Evolutionary conservation across 2,888 invertebrate genomes (phyloP), one percentile per base, ranked within the genome.

Genomic region (Dynastes maya): DNA sequence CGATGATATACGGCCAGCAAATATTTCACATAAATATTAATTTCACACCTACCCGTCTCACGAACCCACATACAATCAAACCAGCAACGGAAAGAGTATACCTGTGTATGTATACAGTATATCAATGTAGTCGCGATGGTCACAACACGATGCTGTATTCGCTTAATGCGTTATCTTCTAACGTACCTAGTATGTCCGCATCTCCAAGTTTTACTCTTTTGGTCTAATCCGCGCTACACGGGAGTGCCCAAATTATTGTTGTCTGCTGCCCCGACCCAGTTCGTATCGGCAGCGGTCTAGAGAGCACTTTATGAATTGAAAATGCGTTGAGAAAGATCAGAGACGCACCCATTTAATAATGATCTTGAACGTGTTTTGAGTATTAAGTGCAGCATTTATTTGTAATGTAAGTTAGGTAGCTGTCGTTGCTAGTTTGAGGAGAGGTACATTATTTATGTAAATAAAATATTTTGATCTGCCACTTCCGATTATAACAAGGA

Each of bases 1-100:
- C 65, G 68, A 77, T 77, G 67, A 77, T 77, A 77, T 77, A 77
- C 68, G 67, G 29, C 58, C 68, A 40, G 77, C 77, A 77, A 77
- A 77, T 77, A 68, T 77, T 77, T 77, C 68, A 55, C 68, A 77
- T 77, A 77, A 77, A 77, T 77, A 77, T 77, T 77, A 77, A 77
- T 77, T 77, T 77, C 45, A 77, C 77, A 77, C 77, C 77, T 77
- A 77, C 77, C 68, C 68, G 58, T 77, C 77, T 67, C 37, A 58
- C 27, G 58, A 67, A 68, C 77, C 77, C 67, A 74, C 72, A 63
- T 74, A 45, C 61, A 74, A 74, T 74, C 72, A 74, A 74, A 61
- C 27, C 72, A 22, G 22, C 22, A 16, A 74, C 72, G n/a, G 61
- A 58, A 37, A 32, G n/a, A 70, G 16, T 29, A n/a, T 58, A 58